Evolutionary conservation across 1,140 invertebrate genomes (phyloP).

Genomic region (Diprion similis): DNA sequence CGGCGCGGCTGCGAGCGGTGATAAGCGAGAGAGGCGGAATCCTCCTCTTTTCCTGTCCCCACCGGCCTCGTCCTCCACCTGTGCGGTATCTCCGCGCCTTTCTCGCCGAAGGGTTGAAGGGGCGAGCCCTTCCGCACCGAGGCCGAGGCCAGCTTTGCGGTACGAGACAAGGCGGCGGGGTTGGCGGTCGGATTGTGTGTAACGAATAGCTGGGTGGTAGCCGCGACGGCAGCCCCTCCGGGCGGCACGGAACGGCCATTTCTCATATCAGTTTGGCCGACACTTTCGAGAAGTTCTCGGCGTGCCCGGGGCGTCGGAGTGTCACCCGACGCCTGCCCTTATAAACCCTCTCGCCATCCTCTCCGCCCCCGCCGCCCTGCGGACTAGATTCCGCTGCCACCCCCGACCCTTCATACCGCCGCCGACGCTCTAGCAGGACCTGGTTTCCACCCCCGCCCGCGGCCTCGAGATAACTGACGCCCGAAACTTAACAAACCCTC

Average conservation of each 20-base stretch:
- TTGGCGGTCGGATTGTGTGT: conserved; percentile 30
- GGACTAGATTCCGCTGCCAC: conserved; percentile 15
- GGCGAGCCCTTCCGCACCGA: neutral
- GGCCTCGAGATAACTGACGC: conserved; percentile 52
- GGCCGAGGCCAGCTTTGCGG: too few species aligned
- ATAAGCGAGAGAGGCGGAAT: conserved; percentile 50
- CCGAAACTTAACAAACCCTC: conserved; percentile 52
- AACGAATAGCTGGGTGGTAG: conserved; percentile 47
- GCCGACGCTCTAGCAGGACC: conserved; percentile 31
- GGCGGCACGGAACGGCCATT: conserved; percentile 59
- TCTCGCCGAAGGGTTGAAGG: conserved; percentile 7
- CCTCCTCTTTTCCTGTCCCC: conserved; percentile 13
- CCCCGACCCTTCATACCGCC: conserved; percentile 24
- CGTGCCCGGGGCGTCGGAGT: conserved; percentile 46
- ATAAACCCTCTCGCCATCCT: conserved; percentile 27
- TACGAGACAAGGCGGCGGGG: conserved; percentile 5
- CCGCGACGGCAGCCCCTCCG: conserved; percentile 50
- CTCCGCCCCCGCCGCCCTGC: neutral
- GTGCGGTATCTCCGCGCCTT: conserved; percentile 18
- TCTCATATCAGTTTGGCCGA: conserved; percentile 62
- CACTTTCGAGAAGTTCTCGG: conserved; percentile 58
- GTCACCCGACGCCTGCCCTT: conserved; percentile 50
- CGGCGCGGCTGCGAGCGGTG: conserved; percentile 53
- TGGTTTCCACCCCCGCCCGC: conserved; percentile 34
- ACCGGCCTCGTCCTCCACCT: conserved; percentile 23